Base-by-base conservation (phyloP, 2,797 vertebrate species). In the Pterois miles region DNA sequence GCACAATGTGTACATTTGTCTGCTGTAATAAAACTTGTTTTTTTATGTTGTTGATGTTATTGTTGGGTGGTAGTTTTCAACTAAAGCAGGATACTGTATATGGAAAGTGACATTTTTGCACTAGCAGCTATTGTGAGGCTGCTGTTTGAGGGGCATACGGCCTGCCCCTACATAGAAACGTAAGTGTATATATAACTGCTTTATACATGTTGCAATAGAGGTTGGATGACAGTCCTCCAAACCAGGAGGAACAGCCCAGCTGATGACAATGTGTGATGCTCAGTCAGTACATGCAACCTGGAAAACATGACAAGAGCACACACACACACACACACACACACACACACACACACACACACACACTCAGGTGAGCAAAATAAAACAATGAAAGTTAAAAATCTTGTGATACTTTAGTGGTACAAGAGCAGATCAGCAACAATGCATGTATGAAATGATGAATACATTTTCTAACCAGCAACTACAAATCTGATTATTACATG, bases 71-170 rank as follows among this genome's bases (percentile, higher is more conserved):
- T 20, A 5, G 53, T 71, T 62, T 58, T 16, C 70, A 34, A 25
- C 48, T 67, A 3, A 65, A 25, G 38, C 50, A 11, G 58, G 54
- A n/a, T n/a, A n/a, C n/a, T n/a, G 8, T 54, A 5, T n/a, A 71
- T 75, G 20, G 13, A 57, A 63, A 31, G 34, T 78, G 60, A 80
- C 54, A 64, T 56, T 40, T 71, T 56, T 62, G 52, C 34, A 31
- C 58, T 18, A 18, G 40, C 25, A 48, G 46, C 57, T 40, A 40
- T 23, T 12, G 18, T 53, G 73, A 68, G 52, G 34, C 13, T 79
- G 69, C 56, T 65, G 43, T 71, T 20, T 57, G 36, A 57, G 52
- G 6, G n/a, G 29, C 25, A 33, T n/a, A 11, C 22, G 5, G 57
- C 16, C 27, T 62, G 54, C 56, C 54, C 20, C n/a, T 36, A 36